Conservation (phyloP, 1,140 invertebrate species). For the Temnothorax longispinosus region DNA sequence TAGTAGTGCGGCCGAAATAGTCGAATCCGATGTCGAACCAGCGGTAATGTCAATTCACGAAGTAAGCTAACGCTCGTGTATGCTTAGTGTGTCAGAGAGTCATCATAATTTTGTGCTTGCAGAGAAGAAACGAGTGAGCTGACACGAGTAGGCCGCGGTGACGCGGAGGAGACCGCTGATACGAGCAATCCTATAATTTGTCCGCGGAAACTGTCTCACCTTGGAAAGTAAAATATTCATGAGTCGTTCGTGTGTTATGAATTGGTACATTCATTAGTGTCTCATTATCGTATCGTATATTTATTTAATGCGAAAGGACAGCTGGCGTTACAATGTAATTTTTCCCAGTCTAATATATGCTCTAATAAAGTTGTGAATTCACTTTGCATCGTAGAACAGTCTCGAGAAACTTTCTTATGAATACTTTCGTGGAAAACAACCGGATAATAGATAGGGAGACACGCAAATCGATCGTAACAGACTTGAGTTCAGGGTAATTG, state of each 20-base stretch:
- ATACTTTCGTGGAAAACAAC: constrained; percentile 30
- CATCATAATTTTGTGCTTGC: background rate
- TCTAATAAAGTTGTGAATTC: constrained; percentile 31
- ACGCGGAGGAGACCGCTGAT: background rate
- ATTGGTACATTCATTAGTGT: constrained; percentile 35
- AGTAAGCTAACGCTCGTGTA: constrained; percentile 2
- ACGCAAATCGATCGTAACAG: constrained; percentile 46
- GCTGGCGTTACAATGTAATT: constrained; percentile 6
- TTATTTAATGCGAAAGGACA: background rate
- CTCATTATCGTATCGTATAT: constrained; percentile 10
- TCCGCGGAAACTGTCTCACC: constrained; percentile 11
- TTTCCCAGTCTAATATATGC: constrained; percentile 27
- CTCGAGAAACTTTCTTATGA: constrained; percentile 6
- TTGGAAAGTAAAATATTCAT: constrained; percentile 29
- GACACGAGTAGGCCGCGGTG: background rate
- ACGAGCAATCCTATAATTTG: constrained; percentile 38
- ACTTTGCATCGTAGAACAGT: constrained; percentile 18
- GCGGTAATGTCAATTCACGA: constrained; percentile 88
- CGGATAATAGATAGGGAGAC: constrained; percentile 1
- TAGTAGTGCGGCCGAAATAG: constrained; percentile 98
- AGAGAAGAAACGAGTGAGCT: background rate
- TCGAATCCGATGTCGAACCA: constrained; percentile 99
- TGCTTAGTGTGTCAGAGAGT: background rate
- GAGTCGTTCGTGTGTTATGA: constrained; percentile 3
- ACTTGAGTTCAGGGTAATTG: constrained; percentile 21